Evolutionary conservation across 2,888 invertebrate genomes (phyloP).

Genomic region (Volucella inflata): DNA sequence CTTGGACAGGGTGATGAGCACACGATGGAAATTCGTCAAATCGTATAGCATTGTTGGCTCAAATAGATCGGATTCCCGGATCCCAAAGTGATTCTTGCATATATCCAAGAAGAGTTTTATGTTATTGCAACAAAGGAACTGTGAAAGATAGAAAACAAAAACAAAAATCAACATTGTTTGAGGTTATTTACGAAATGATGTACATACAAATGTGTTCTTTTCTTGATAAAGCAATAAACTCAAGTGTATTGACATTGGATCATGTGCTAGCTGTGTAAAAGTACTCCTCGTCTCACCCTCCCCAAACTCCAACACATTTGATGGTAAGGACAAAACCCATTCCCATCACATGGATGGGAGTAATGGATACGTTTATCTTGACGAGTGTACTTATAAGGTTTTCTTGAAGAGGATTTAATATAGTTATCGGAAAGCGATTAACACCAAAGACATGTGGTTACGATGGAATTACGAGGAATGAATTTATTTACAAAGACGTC

Average conservation of each 20-base stretch:
- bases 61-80: constrained; percentile 94
- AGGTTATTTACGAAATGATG: constrained; percentile 25
- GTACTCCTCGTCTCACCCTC: too few species aligned
- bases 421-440: not conserved
- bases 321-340: not conserved
- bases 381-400: constrained; percentile 12
- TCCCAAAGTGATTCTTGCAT: constrained; percentile 92
- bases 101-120: constrained; percentile 96
- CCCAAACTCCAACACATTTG: not conserved
- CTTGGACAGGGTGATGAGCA: constrained; percentile 94
- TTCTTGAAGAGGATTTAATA: not conserved
- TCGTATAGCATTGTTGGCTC: constrained; percentile 98
- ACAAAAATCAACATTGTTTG: constrained; percentile 37
- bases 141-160: constrained; percentile 80
- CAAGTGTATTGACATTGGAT: constrained; percentile 60
- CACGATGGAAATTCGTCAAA: constrained; percentile 96
- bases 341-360: not conserved
- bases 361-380: constrained; percentile 33
- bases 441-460: not conserved
- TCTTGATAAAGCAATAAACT: constrained; percentile 32
- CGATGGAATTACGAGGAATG: not conserved
- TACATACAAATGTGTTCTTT: constrained; percentile 28
- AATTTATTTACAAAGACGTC: too few species aligned
- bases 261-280: constrained; percentile 1
- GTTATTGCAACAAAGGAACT: constrained; percentile 98